Base-by-base conservation (phyloP, 2,888 invertebrate genomes). In the Pyralis farinalis region DNA sequence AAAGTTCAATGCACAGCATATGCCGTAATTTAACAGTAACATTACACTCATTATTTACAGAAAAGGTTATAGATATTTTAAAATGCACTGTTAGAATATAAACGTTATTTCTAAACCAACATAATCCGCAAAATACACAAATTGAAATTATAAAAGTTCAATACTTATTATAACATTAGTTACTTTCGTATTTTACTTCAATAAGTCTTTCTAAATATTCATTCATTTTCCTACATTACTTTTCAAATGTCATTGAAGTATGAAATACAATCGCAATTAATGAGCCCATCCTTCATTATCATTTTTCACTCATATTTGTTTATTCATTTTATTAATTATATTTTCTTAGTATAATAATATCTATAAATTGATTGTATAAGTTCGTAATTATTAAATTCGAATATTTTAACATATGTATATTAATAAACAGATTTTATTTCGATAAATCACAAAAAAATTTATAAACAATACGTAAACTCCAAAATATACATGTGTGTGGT, bases 351-450 rank as follows among this genome's bases (percentile, higher is more conserved):
- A 88, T 88, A 87, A 84, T 87, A 88, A 87, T 88, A 88, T 87
- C 88, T 88, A 88, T 88, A 88, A 88, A 88, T 88, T 81, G 88
- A 85, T 78, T 88, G 88, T 88, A 88, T 88, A 88, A 88, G 88
- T 88, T 88, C 88, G 86, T 88, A 88, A 88, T 88, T 88, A 88
- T 88, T 88, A 88, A 88, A 88, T 88, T 88, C 88, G 88, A 88
- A 88, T 88, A 88, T 88, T 88, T 88, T 88, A 88, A 88, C 88
- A 89, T 87, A 88, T 88, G 86, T 89, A 88, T 88, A 87, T 88
- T 88, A 88, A 88, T 88, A 88, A 87, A 88, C 86, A 81, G 73
- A 85, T 85, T 86, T 86, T 87, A 87, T 86, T 84, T 84, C 73
- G 68, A 79, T 79, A 77, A 85, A 82, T 79, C 71, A 82, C 73